Conservation (phyloP, 2,797 vertebrate genomes). For the Bradypodion pumilum region DNA sequence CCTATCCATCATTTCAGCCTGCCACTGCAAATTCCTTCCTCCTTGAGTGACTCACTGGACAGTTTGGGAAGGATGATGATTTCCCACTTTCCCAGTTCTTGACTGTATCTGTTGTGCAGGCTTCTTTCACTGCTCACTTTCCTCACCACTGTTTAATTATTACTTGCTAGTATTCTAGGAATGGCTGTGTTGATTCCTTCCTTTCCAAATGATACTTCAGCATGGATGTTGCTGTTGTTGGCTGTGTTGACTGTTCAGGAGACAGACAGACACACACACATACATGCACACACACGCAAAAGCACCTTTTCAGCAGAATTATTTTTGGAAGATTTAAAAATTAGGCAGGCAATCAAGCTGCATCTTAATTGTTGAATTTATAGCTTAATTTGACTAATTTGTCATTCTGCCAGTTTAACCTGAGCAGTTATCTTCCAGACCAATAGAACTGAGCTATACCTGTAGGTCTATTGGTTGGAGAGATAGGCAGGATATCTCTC, state of each 20-base stretch:
- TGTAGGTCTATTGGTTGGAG: too few species aligned
- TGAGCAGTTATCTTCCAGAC: not conserved
- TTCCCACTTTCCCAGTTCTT: conserved; percentile 1
- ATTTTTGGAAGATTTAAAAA: too few species aligned
- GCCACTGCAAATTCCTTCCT: conserved; percentile 29
- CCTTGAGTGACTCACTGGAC: conserved; percentile 25
- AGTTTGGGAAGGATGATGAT: conserved; percentile 22
- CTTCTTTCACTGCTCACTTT: not conserved
- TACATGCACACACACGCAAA: not conserved
- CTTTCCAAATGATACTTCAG: not conserved
- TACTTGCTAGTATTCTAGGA: conserved; percentile 2
- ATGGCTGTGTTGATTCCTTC: not conserved
- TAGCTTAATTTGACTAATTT: not conserved
- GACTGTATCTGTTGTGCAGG: not conserved
- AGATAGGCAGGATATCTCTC: too few species aligned
- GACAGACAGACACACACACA: not conserved
- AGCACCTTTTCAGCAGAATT: not conserved
- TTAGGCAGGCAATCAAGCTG: not conserved
- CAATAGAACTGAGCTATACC: not conserved
- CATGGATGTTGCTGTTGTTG: not conserved
- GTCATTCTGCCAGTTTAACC: not conserved
- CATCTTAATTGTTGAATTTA: not conserved
- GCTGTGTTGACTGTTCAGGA: not conserved
- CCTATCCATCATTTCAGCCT: conserved; percentile 2
- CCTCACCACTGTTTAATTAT: not conserved